Evolutionary conservation across 2,888 invertebrate genomes (phyloP).

Genomic region (Lochmaea crataegi): DNA sequence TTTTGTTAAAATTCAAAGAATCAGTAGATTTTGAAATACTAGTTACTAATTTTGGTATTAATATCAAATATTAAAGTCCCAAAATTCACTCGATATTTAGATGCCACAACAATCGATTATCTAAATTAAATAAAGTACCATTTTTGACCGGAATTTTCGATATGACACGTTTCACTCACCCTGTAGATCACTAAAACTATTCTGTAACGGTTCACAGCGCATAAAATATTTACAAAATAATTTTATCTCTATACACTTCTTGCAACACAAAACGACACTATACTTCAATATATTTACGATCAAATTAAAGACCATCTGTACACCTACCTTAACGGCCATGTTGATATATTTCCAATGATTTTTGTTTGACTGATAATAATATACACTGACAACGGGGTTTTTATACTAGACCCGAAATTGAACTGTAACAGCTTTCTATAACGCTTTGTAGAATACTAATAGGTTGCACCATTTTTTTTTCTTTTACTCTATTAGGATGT

Average conservation of each 20-base stretch:
- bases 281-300: background rate
- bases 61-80: too few relatives aligned
- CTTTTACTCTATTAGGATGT: constrained; percentile 24
- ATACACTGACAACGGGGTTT: constrained; percentile 43
- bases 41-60: too few relatives aligned
- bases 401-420: constrained; percentile 48
- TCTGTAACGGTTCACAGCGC: background rate
- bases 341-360: constrained; percentile 31
- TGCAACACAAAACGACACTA: constrained; percentile 11
- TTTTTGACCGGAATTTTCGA: background rate
- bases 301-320: constrained; percentile 10
- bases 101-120: too few relatives aligned
- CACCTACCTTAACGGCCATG: constrained; percentile 53
- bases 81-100: too few relatives aligned
- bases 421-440: constrained; percentile 50
- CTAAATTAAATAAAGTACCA: too few relatives aligned
- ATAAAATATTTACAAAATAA: background rate
- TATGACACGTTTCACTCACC: background rate
- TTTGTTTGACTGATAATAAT: constrained; percentile 54
- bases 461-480: constrained; percentile 45
- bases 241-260: background rate
- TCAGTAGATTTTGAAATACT: too few relatives aligned
- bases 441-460: constrained; percentile 45
- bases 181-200: constrained; percentile 14
- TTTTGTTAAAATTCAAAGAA: too few relatives aligned